Percentiles rank a stretch among this genome's conserved stretches.
Evolutionary conservation across 2,113 vertebrate species (phyloP).

Genomic region (Cebus imitator): DNA sequence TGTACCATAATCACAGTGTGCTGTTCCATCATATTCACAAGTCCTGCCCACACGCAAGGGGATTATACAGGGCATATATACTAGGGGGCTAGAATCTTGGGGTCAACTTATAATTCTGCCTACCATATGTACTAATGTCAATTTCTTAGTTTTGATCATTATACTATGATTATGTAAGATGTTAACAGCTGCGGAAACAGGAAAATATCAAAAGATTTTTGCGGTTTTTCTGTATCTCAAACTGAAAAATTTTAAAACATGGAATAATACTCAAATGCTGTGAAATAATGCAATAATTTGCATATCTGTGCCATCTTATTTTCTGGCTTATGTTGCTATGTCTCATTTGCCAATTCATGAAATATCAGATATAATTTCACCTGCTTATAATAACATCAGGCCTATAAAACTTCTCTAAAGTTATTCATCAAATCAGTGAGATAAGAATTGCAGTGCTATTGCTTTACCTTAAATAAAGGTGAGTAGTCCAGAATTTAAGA

Average conservation of each 20-base stretch:
- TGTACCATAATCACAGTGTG: not conserved
- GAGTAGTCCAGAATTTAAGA: not conserved
- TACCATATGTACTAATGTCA: not conserved
- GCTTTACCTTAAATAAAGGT: not conserved
- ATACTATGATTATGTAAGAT: not conserved
- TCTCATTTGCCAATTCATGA: not conserved
- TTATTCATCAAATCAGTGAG: not conserved
- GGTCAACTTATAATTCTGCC: not conserved
- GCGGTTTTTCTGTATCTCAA: not conserved
- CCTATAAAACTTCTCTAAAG: not conserved
- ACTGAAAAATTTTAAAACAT: not conserved
- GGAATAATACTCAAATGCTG: not conserved
- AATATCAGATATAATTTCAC: too few relatives aligned
- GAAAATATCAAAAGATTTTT: not conserved
- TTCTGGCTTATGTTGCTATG: not conserved
- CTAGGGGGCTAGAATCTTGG: too few relatives aligned
- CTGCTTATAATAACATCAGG: not conserved
- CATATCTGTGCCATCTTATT: not conserved
- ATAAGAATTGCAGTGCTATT: not conserved
- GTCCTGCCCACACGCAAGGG: not conserved
- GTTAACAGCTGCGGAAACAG: not conserved
- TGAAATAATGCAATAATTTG: not conserved
- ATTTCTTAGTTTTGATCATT: not conserved
- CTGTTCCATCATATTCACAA: not conserved
- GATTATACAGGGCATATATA: not conserved